These are phyloP conservation scores for Phortica okadai DNA, from an alignment of 2,888 invertebrate genomes.

Conservation along the genomic window DNA sequence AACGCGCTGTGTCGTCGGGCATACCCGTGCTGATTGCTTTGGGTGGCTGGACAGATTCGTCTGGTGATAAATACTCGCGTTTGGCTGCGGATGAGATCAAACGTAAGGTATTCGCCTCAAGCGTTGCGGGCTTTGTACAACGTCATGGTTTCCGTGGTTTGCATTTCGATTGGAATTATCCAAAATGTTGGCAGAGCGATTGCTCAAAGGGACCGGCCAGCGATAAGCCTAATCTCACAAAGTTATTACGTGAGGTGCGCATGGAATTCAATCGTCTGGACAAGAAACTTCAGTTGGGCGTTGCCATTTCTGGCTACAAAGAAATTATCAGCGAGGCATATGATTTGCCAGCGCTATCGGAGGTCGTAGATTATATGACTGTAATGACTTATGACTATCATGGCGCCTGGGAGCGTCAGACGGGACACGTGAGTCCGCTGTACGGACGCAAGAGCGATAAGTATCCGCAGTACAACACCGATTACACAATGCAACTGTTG, in stretches of 20 bases:
- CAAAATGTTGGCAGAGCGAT: conserved; percentile 94
- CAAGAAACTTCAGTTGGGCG: conserved; percentile 84
- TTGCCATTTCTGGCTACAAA: conserved; percentile 92
- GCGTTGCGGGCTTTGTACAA: conserved; percentile 83
- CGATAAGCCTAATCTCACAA: conserved; percentile 87
- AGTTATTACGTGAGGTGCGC: conserved; percentile 82
- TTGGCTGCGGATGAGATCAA: conserved; percentile 83
- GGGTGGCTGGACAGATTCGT: conserved; percentile 97
- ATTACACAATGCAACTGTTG: conserved; percentile 88
- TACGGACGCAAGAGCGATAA: conserved; percentile 81
- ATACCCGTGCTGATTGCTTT: conserved; percentile 85
- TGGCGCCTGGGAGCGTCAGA: conserved; percentile 89
- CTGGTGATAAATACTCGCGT: conserved; percentile 90
- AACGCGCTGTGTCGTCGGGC: conserved; percentile 83
- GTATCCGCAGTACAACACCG: conserved; percentile 87
- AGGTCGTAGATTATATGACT: conserved; percentile 86
- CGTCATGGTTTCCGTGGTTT: conserved; percentile 89
- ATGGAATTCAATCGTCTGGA: conserved; percentile 67
- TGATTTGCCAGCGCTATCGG: conserved; percentile 84
- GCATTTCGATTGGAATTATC: conserved; percentile 96
- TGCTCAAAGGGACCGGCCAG: conserved; percentile 87
- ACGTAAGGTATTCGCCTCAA: conserved; percentile 83
- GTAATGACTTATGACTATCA: conserved; percentile 94
- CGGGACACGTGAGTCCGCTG: conserved; percentile 89
- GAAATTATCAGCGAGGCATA: conserved; percentile 93